Evolutionary conservation across 1,140 invertebrate genomes (phyloP), one percentile per base, ranked within the genome.

Genomic region (Apis florea): DNA sequence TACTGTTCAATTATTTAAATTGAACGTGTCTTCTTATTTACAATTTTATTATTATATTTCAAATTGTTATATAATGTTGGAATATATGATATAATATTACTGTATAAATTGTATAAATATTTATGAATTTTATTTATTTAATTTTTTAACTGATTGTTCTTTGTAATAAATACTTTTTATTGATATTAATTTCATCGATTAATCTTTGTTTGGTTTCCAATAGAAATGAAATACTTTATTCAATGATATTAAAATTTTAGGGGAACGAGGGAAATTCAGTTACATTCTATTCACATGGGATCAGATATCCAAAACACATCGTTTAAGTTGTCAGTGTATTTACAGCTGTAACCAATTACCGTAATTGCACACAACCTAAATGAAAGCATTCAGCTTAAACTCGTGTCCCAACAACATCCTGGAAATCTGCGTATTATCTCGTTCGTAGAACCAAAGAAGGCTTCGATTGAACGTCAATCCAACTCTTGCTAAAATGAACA

Each of bases 321-420:
- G 53, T 54, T 17, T 61, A 6, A 49, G 17, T 19, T 66, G 15
- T 47, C 21, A 12, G 13, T 24, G 3, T 59, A 26, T 40, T 53
- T 80, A 66, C 78, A 80, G 78, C 70, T 67, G 78, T 49, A 13
- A 31, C 56, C 61, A 80, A 80, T 80, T 80, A 74, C 66, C 40
- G 8, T 56, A n/a, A 26, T 53, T 79, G 31, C 31, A 56, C 70
- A 24, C 51, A 58, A 56, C 31, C 12, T 80, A 80, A 80, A 80
- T 73, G 70, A 19, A 26, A 51, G 51, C 78, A 74, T 80, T 80
- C 59, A 74, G 31, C 49, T 80, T 56, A 51, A 49, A 54, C 53
- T 58, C 70, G 24, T 13, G 31, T 12, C n/a, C 10, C 19, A 21
- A 47, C 61, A 66, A 24, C n/a, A 21, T 80, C 70, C 47, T 80